phyloP scores from a whole-genome alignment of 2,888 invertebrate genomes.

The Eilema griseolum region DNA sequence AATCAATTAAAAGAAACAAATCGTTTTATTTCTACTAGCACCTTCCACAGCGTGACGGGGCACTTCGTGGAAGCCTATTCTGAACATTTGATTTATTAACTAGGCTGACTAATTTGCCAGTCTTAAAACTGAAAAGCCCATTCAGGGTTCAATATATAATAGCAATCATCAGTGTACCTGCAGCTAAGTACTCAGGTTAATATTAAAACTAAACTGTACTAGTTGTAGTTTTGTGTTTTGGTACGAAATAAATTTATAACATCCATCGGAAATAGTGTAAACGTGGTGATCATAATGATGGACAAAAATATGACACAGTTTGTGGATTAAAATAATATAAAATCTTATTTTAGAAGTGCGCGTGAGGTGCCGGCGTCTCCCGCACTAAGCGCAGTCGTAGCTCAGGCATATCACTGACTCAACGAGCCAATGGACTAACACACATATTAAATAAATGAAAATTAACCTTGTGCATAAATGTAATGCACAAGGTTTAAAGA shows the following conservation, averaged over 20 bases:
- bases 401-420: slow-evolving; percentile 21
- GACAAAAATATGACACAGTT: slow-evolving; percentile 75
- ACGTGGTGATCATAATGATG: slow-evolving; percentile 58
- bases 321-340: slow-evolving; percentile 79
- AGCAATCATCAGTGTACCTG: no score
- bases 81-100: no score
- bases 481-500: slow-evolving; percentile 53
- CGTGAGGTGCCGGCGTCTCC: slow-evolving; percentile 40
- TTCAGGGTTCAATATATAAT: no score
- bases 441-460: slow-evolving; percentile 50
- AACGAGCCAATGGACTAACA: slow-evolving; percentile 40
- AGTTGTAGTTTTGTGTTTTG: slow-evolving; percentile 8
- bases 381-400: slow-evolving; percentile 43
- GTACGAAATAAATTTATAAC: slow-evolving; percentile 34
- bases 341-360: slow-evolving; percentile 62
- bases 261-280: slow-evolving; percentile 61
- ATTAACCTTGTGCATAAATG: slow-evolving; percentile 56
- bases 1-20: no score
- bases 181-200: no score
- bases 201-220: no score
- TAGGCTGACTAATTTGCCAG: no score
- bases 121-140: no score
- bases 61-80: no score
- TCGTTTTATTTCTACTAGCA: no score
- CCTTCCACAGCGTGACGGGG: no score